Evolutionary conservation across 2,888 invertebrate genomes (phyloP).

Genomic region (Brachypterus glaber): DNA sequence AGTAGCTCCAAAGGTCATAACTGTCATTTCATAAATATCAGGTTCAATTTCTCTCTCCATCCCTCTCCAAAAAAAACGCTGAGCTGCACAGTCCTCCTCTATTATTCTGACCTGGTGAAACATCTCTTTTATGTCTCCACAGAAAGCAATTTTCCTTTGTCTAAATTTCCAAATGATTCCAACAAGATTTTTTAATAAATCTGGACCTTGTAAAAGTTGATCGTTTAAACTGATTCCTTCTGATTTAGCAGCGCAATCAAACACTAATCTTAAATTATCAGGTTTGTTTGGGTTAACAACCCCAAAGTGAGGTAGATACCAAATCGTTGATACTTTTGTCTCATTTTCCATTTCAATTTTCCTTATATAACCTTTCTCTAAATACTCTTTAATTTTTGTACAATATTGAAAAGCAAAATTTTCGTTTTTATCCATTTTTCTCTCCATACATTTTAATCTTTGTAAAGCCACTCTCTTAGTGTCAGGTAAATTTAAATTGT

Average conservation of each 20-base stretch:
- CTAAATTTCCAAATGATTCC: slow-evolving; percentile 14
- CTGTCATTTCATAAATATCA: slow-evolving; percentile 21
- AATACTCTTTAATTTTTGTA: too few species aligned
- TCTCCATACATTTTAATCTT: too few species aligned
- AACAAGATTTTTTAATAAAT: slow-evolving; percentile 15
- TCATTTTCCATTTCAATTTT: too few species aligned
- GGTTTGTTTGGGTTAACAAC: slow-evolving; percentile 6
- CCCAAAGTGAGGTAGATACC: slow-evolving; percentile 7
- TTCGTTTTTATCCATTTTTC: slow-evolving; percentile 5
- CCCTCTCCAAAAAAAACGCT: slow-evolving; percentile 16
- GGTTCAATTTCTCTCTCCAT: slow-evolving; percentile 1
- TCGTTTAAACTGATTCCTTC: slow-evolving; percentile 9
- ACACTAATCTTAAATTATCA: slow-evolving; percentile 6
- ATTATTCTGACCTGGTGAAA: slow-evolving; percentile 12
- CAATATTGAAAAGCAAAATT: slow-evolving; percentile 1
- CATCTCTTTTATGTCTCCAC: slow-evolving; percentile 16
- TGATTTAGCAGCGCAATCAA: slow-evolving; percentile 7
- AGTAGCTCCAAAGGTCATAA: slow-evolving; percentile 21
- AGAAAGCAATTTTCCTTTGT: slow-evolving; percentile 12
- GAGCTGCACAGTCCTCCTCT: slow-evolving; percentile 7
- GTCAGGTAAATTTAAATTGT: too few species aligned
- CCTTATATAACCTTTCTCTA: too few species aligned
- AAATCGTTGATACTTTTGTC: slow-evolving; percentile 4
- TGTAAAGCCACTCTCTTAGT: neutral
- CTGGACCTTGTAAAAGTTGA: slow-evolving; percentile 17